These are phyloP conservation scores for Diaprepes abbreviatus DNA, from an alignment of 2,888 invertebrate genomes.

Conservation along the genomic window DNA sequence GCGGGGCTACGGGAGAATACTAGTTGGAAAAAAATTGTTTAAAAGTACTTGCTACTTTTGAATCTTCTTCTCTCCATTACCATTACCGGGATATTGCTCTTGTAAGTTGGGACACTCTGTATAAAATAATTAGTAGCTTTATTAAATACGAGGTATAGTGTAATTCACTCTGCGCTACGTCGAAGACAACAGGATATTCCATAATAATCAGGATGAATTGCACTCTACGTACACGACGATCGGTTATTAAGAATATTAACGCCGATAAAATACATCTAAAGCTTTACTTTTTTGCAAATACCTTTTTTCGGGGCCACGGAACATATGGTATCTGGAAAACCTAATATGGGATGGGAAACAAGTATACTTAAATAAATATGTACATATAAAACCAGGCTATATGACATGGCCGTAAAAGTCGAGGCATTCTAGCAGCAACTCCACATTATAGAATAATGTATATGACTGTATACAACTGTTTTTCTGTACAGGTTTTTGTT, in stretches of 20 bases:
- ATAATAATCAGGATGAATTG: slow-evolving; percentile 6
- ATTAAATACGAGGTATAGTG: no score
- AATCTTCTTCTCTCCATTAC: no score
- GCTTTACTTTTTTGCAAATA: slow-evolving; percentile 15
- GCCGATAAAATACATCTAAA: slow-evolving; percentile 7
- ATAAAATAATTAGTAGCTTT: no score
- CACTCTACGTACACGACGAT: neutral
- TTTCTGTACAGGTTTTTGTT: no score
- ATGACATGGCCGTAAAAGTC: neutral
- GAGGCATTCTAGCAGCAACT: slow-evolving; percentile 5
- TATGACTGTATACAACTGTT: no score
- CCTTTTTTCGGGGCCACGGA: slow-evolving; percentile 21
- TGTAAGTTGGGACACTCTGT: no score
- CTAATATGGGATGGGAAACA: slow-evolving; percentile 30
- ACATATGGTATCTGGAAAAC: slow-evolving; percentile 33
- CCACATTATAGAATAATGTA: slow-evolving; percentile 7
- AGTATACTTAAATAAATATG: slow-evolving; percentile 11
- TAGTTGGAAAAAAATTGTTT: no score
- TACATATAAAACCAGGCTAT: slow-evolving; percentile 12
- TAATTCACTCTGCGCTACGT: no score
- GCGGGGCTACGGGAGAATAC: no score
- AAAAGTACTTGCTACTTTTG: no score
- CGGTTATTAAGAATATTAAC: slow-evolving; percentile 2
- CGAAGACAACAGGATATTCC: no score
- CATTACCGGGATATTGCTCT: no score